Percentiles rank a stretch among this genome's conserved stretches.
Conservation (phyloP, 2,888 invertebrate species). For the Cancer borealis region DNA sequence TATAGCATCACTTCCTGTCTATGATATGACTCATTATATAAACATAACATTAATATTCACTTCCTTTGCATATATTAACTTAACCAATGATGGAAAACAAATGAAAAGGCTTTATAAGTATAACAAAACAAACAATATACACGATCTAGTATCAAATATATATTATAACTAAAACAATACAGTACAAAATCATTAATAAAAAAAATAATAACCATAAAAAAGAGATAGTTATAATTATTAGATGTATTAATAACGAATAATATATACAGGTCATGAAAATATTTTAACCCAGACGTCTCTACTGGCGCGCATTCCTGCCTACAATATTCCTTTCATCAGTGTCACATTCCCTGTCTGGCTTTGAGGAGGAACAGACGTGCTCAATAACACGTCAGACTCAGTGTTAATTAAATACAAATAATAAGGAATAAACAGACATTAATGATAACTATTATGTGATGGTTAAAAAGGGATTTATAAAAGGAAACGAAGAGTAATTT, state of each 20-base stretch:
- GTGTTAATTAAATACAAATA: too few relatives aligned
- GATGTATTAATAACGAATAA: not conserved
- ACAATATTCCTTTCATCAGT: not conserved
- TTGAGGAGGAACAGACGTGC: too few relatives aligned
- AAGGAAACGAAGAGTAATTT: not conserved
- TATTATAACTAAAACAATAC: too few relatives aligned
- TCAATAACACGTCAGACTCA: too few relatives aligned
- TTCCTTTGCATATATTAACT: not conserved
- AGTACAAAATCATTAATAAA: too few relatives aligned
- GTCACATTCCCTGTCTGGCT: not conserved
- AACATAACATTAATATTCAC: not conserved
- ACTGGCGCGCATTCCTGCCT: not conserved
- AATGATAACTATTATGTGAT: too few relatives aligned
- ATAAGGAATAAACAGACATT: too few relatives aligned
- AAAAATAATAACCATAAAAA: not conserved
- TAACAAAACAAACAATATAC: too few relatives aligned
- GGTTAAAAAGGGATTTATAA: not conserved
- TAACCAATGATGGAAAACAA: not conserved
- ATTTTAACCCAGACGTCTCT: not conserved
- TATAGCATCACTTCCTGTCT: not conserved
- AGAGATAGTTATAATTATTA: not conserved
- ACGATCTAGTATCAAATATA: too few relatives aligned
- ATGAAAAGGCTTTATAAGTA: too few relatives aligned
- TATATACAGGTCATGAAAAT: not conserved
- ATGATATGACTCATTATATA: not conserved